phyloP scores from a whole-genome alignment of 2,797 vertebrate genomes.

The Malurus leucopterus region DNA sequence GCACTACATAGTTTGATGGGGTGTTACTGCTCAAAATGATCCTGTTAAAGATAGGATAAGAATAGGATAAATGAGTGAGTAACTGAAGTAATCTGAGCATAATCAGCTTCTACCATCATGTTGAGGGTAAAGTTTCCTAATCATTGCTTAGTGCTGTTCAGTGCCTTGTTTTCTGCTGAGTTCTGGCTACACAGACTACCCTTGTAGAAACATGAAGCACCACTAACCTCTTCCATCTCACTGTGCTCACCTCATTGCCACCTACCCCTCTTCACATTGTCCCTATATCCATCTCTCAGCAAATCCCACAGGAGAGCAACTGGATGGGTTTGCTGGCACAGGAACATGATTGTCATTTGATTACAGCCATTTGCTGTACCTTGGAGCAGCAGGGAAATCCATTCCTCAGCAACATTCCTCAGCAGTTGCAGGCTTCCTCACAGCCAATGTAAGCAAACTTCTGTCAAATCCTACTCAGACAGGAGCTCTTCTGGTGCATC shows the following conservation, averaged over 20 bases:
- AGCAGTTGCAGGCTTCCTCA: not conserved
- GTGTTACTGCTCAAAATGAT: not conserved
- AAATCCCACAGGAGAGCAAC: fast-evolving
- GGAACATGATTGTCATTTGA: not conserved
- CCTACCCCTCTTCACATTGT: fast-evolving
- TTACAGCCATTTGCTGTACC: not conserved
- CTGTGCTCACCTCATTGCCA: not conserved
- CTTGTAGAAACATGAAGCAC: not conserved
- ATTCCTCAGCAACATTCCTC: not conserved
- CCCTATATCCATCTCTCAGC: not conserved
- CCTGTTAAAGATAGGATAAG: not conserved
- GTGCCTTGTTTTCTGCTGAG: not conserved
- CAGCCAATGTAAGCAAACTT: not conserved
- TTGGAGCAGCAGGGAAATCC: not conserved
- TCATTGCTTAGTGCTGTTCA: not conserved
- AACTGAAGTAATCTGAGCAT: constrained; percentile 11
- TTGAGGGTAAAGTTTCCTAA: not conserved
- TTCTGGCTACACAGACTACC: not conserved
- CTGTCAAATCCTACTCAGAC: not conserved
- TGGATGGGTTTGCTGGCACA: not conserved
- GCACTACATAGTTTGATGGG: not conserved
- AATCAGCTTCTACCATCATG: not conserved
- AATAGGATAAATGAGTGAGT: not conserved
- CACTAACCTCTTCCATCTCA: too few species aligned
- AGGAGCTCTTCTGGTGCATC: not conserved